A percentile compares a stretch with the other conserved stretches of the same genome.
Conservation (phyloP, 2,888 invertebrate species). For the Hermaeophaga mercurialis region DNA sequence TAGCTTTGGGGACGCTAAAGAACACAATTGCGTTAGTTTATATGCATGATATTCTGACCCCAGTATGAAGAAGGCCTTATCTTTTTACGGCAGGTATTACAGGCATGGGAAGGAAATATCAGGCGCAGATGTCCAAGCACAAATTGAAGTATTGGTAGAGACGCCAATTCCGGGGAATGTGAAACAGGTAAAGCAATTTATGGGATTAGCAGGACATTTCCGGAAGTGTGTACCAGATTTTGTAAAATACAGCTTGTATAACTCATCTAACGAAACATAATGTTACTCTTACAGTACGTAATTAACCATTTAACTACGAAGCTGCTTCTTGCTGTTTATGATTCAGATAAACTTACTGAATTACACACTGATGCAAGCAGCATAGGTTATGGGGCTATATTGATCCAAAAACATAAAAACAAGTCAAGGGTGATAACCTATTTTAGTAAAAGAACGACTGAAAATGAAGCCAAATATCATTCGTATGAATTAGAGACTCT, state of each 20-base stretch:
- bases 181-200: conserved; percentile 23
- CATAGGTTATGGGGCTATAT: conserved; percentile 27
- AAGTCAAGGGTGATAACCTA: conserved; percentile 19
- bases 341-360: conserved; percentile 31
- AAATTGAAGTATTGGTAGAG: conserved; percentile 4
- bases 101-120: conserved; percentile 3
- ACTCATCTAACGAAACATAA: conserved; percentile 9
- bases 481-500: conserved; percentile 46
- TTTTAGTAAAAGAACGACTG: too few relatives aligned
- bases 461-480: conserved; percentile 28
- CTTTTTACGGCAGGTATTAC: conserved; percentile 4
- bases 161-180: conserved; percentile 3
- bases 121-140: not conserved
- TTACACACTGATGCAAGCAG: conserved; percentile 41
- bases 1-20: conserved; percentile 19
- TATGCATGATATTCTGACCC: conserved; percentile 26
- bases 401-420: conserved; percentile 19
- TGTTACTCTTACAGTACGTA: conserved; percentile 10
- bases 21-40: conserved; percentile 21
- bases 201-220: too few relatives aligned
- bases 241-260: conserved; percentile 20
- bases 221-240: conserved; percentile 23
- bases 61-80: conserved; percentile 14
- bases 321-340: conserved; percentile 35
- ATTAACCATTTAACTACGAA: conserved; percentile 28